Conservation (phyloP, 2,797 vertebrate genomes). For the Podarcis lilfordi region DNA sequence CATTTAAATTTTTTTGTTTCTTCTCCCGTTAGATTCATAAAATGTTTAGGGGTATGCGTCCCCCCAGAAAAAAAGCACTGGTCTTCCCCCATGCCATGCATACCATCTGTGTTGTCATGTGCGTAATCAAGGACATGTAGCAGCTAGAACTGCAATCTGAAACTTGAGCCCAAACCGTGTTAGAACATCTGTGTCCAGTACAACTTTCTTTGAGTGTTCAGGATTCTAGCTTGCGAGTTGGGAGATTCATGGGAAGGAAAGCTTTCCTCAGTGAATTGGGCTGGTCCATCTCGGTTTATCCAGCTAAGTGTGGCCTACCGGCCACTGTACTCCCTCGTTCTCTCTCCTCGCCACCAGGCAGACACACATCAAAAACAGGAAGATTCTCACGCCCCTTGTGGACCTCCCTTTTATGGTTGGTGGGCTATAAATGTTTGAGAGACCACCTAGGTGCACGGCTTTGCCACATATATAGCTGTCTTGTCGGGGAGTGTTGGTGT, state of each 20-base stretch:
- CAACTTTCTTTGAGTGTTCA: neutral
- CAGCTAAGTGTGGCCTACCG: neutral
- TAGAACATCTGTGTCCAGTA: neutral
- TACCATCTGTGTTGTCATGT: no score
- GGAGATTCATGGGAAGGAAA: neutral
- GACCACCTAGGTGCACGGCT: neutral
- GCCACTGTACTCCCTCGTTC: neutral
- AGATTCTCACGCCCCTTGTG: neutral
- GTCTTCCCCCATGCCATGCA: no score
- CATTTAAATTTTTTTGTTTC: no score
- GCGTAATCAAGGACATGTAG: no score
- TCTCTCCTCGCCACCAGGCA: neutral
- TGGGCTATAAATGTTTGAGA: neutral
- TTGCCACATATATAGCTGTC: neutral
- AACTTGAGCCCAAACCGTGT: no score
- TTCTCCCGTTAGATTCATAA: no score
- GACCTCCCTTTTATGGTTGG: neutral
- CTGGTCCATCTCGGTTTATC: neutral
- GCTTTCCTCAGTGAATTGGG: neutral
- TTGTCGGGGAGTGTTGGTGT: neutral
- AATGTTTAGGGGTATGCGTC: no score
- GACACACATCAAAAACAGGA: neutral
- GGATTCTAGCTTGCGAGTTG: neutral
- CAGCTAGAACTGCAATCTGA: no score
- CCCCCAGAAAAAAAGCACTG: no score